phyloP scores from a whole-genome alignment of 2,888 invertebrate genomes.

The Pteria penguin region DNA sequence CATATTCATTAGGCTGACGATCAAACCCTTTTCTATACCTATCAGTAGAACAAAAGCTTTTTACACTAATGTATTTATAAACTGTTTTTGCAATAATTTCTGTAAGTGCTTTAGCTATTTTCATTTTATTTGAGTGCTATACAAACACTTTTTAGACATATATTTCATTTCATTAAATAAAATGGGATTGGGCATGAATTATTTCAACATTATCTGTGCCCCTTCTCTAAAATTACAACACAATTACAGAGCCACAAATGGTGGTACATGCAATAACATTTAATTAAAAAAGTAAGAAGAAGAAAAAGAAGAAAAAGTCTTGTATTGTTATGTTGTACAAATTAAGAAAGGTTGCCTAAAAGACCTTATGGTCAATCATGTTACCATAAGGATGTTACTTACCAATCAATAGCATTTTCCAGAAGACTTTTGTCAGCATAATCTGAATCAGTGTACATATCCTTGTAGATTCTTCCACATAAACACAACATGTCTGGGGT shows the following conservation, averaged over 20 bases:
- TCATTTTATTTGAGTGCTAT: no score
- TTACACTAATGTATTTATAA: no score
- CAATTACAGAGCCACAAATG: no score
- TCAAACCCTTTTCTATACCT: slow-evolving; percentile 95
- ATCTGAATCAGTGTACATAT: slow-evolving; percentile 96
- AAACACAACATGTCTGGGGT: slow-evolving; percentile 98
- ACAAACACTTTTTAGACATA: no score
- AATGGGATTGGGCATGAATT: no score
- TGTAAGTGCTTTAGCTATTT: no score
- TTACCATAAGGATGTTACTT: slow-evolving; percentile 33
- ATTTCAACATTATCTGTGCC: no score
- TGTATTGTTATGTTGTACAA: no score
- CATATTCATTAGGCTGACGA: slow-evolving; percentile 99
- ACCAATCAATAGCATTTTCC: slow-evolving; percentile 96
- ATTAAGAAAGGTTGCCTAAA: no score
- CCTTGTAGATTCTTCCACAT: slow-evolving; percentile 95
- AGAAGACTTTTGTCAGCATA: slow-evolving; percentile 93
- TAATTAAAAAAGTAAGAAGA: background rate
- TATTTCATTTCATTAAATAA: no score
- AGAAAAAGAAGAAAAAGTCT: background rate
- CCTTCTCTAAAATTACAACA: no score
- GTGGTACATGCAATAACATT: slow-evolving; percentile 1
- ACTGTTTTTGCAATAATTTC: no score
- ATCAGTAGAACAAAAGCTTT: slow-evolving; percentile 17
- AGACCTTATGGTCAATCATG: background rate